A percentile compares a stretch with the other conserved stretches of the same genome.
These are phyloP conservation scores for Hemibagrus guttatus DNA, from an alignment of 2,797 vertebrate species.

Conservation along the genomic window DNA sequence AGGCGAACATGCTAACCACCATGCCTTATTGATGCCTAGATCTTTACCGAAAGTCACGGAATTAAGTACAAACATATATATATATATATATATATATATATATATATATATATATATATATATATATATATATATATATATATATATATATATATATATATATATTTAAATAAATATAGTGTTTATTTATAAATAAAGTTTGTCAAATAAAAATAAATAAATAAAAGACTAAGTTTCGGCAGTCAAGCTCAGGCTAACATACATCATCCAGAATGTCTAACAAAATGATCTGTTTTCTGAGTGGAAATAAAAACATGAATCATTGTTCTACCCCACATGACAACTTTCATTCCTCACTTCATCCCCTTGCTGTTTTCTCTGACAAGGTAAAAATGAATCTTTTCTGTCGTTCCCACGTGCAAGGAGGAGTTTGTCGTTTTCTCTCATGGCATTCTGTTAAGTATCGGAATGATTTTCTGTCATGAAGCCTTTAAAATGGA, in stretches of 20 bases:
- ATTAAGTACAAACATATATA: neutral
- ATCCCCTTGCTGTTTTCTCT: constrained; percentile 4
- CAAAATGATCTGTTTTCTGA: neutral
- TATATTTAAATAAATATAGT: neutral
- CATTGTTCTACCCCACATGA: neutral
- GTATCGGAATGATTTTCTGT: neutral
- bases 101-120: no score
- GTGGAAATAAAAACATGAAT: constrained; percentile 17
- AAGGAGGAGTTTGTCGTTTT: neutral
- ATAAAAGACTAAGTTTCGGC: neutral
- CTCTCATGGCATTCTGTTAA: neutral
- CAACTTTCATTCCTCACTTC: constrained; percentile 1
- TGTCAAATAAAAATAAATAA: no score
- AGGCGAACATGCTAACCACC: no score
- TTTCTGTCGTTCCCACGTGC: neutral
- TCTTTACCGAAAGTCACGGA: neutral
- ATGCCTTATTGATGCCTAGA: neutral
- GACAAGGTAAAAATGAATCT: constrained; percentile 9
- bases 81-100: no score
- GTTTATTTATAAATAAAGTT: neutral
- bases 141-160: no score
- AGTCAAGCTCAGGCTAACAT: no score
- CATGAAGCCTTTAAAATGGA: constrained; percentile 3
- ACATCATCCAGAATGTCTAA: neutral
- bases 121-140: no score